A percentile compares a stretch with the other conserved stretches of the same genome.
Conservation (phyloP, 2,113 vertebrate species). For the Dromiciops gliroides region DNA sequence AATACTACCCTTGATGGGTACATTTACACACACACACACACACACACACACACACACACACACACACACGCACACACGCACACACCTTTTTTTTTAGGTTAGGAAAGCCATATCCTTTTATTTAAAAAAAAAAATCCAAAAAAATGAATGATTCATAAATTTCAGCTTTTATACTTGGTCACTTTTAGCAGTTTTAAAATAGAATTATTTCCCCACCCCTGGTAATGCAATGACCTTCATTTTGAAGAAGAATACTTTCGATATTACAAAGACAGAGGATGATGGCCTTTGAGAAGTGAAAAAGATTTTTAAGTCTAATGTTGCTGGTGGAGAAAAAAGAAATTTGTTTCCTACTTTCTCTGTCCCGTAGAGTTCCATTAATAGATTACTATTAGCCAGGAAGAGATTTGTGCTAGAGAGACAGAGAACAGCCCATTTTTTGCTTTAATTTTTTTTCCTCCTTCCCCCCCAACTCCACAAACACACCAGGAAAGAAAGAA, state of each 20-base stretch:
- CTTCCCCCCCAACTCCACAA: not conserved
- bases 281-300: not conserved
- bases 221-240: not conserved
- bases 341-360: not conserved
- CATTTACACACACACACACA: too few species aligned
- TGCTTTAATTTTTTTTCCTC: not conserved
- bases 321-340: conserved; percentile 14
- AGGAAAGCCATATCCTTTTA: not conserved
- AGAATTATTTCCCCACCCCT: not conserved
- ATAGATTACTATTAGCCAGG: conserved; percentile 20
- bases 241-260: conserved; percentile 22
- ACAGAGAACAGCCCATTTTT: not conserved
- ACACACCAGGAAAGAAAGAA: not conserved
- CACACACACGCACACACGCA: too few species aligned
- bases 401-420: not conserved
- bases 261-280: conserved; percentile 20
- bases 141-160: not conserved
- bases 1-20: not conserved
- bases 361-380: conserved; percentile 1
- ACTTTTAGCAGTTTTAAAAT: conserved; percentile 36
- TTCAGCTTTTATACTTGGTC: not conserved
- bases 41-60: too few species aligned
- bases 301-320: not conserved
- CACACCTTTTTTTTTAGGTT: rapidly evolving
- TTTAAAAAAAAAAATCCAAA: not conserved